phyloP scores from a whole-genome alignment of 2,113 vertebrate genomes.

The Scomber scombrus region DNA sequence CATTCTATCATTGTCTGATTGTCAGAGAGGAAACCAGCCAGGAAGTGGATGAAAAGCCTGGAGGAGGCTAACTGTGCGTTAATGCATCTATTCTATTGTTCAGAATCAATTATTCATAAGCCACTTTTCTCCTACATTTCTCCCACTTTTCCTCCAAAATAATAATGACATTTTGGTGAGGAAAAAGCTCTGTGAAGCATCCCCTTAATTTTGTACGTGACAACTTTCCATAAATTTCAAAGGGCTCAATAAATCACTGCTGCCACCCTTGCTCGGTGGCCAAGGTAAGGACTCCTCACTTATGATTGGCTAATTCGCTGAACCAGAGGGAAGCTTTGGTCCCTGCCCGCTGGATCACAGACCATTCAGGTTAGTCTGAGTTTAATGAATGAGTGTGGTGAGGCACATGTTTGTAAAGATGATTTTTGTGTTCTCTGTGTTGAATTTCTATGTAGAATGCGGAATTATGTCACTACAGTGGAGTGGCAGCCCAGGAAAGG shows the following conservation, averaged over 20 bases:
- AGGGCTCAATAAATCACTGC: constrained; percentile 76
- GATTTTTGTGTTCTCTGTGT: background rate
- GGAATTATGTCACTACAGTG: constrained; percentile 41
- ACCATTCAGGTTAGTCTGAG: constrained; percentile 23
- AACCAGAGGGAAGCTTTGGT: constrained; percentile 34
- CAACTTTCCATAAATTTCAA: constrained; percentile 74
- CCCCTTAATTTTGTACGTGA: constrained; percentile 77
- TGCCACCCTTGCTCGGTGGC: constrained; percentile 58
- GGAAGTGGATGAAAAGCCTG: constrained; percentile 37
- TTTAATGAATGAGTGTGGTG: constrained; percentile 4
- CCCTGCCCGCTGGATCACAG: constrained; percentile 39
- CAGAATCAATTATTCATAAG: constrained; percentile 69
- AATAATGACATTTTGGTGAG: constrained; percentile 69
- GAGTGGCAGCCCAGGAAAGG: constrained; percentile 28
- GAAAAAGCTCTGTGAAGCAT: constrained; percentile 76
- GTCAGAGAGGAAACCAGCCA: constrained; percentile 39
- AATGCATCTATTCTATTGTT: constrained; percentile 71
- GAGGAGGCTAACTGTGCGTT: constrained; percentile 55
- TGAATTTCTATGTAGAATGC: constrained; percentile 35
- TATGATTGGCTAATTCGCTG: constrained; percentile 65
- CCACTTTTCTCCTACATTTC: constrained; percentile 69
- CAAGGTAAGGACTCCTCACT: constrained; percentile 50
- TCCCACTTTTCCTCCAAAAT: constrained; percentile 62
- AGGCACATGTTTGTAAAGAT: constrained; percentile 7
- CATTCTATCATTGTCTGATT: constrained; percentile 47